Evolutionary conservation across 2,113 vertebrate species (phyloP), one percentile per base, ranked within the genome.

Genomic region (Shinisaurus crocodilurus): DNA sequence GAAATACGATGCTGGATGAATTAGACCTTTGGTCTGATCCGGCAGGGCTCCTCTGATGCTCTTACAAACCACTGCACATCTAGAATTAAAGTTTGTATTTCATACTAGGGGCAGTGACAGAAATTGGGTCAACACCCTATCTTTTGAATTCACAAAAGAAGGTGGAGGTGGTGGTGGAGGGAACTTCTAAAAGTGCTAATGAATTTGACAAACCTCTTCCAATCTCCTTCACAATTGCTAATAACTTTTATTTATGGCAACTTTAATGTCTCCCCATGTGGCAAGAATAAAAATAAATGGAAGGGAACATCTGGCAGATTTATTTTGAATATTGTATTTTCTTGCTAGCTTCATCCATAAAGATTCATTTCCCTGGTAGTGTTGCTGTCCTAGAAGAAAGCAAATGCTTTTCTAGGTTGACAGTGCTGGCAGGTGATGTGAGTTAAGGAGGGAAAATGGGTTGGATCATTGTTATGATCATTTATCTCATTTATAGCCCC

Each of bases 221-320:
- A 67, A 43, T 32, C 37, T 8, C 65, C 10, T 45, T 57, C 20
- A 79, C 85, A 43, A 81, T 60, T 60, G n/a, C 76, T 43, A 85
- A 9, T 76, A 63, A 81, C 87, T 86, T 89, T 90, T 76, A 45
- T 93, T 93, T 87, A 63, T 37, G 0, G 65, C 85, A 82, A 77
- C 40, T 82, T 87, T 88, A 92, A 88, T 88, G 7, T 45, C 16
- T 89, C 77, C 88, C 43, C 67, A 80, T 92, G 45, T 75, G 82
- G 32, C 25, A 27, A 90, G 70, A 54, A 85, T 74, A 75, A 88
- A 91, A 94, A 91, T n/a, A 92, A 92, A 91, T 89, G 82, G 90
- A 9, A 76, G 45, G 76, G 13, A 89, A 43, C n/a, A 85, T 50
- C 32, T 89, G 74, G 27, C 9, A 37, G 85, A 76, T 77, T 48